Base-by-base conservation (phyloP, 1,140 invertebrate species). In the Caenorhabditis tropicalis region DNA sequence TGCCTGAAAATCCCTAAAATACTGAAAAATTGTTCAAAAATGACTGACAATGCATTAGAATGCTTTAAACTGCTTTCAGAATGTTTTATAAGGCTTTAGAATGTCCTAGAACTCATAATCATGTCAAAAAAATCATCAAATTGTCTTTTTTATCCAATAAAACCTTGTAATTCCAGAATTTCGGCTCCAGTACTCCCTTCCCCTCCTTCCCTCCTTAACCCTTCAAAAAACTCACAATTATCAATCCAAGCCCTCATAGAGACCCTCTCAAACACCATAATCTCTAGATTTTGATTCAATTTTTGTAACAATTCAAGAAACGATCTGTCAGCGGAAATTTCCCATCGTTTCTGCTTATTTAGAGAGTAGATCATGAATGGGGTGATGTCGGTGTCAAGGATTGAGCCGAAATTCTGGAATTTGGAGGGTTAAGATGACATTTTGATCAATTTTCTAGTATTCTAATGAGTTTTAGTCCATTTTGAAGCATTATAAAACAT, bases 301-400 rank as follows among this genome's bases (percentile, higher is more conserved):
- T 43, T 24, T 24, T 74, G 27, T 3, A 43, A n/a, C 24, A 74
- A 0, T 46, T 46, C 65, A n/a, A 39, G n/a, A 65, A 65, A 36
- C 36, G 31, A 36, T 65, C 6, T 12, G 43, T 2, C 10, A 65
- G 1, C 7, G 3, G 9, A 0, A 33, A 36, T n/a, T 43, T 74
- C 36, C 65, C 65, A 74, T 74, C 65, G 2, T 46, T 74, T 39
- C 10, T 74, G 33, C 43, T 74, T 74, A n/a, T 74, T 74, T 5
- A 74, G 21, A 31, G 65, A 74, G 29, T 74, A 74, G n/a, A 43
- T 12, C n/a, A 74, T 31, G 16, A 74, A 74, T 21, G 65, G 65
- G 12, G 3, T 3, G 3, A 65, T 33, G 16, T 74, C 58, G 3
- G 15, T 33, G 15, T 33, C 27, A 12, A 60, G 58, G 9, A 21